These are phyloP conservation scores for Myrmecobius fasciatus DNA, from an alignment of 2,113 vertebrate genomes.

Conservation along the genomic window DNA sequence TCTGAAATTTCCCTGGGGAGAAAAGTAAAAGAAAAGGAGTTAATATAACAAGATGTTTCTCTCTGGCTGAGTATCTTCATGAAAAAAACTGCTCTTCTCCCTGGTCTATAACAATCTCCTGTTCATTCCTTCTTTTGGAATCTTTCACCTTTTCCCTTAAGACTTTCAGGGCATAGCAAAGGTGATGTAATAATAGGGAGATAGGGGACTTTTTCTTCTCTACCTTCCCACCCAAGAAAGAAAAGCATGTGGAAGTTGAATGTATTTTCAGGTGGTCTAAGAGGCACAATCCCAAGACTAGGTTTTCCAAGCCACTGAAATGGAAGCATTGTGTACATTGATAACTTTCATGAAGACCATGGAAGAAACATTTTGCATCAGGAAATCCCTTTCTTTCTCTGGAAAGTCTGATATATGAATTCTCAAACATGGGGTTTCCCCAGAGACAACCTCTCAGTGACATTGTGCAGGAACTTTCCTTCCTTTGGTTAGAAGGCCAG, in stretches of 20 bases:
- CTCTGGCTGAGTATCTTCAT: neutral
- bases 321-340: neutral
- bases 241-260: neutral
- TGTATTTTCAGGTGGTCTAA: neutral
- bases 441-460: neutral
- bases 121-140: neutral
- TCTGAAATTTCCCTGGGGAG: neutral
- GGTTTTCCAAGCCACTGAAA: neutral
- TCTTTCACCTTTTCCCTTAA: neutral
- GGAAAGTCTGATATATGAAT: neutral
- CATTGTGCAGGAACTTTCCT: neutral
- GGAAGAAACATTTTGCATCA: neutral
- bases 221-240: neutral
- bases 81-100: neutral
- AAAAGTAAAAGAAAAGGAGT: neutral
- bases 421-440: neutral
- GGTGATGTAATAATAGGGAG: neutral
- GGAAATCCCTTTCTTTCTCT: neutral
- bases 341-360: neutral
- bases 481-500: neutral
- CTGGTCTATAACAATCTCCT: neutral
- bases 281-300: neutral
- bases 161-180: neutral
- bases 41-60: neutral
- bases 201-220: neutral